Evolutionary conservation across 2,888 invertebrate genomes (phyloP).

Genomic region (Hemistola chrysoprasaria): DNA sequence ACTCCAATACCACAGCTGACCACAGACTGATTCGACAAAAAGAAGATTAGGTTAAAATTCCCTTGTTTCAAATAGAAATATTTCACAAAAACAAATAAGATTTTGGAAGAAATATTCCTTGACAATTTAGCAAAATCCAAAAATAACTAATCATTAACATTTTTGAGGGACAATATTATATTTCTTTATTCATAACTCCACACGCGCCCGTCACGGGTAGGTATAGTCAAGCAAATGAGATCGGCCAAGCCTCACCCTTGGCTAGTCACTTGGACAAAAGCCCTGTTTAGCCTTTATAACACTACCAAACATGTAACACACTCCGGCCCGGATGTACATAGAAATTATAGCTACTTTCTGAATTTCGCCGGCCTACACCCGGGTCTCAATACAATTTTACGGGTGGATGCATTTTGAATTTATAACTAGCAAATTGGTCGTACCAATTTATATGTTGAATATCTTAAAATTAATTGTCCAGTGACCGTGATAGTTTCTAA

Average conservation of each 20-base stretch:
- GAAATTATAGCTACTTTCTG: constrained; percentile 26
- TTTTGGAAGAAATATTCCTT: too few species aligned
- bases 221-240: constrained; percentile 43
- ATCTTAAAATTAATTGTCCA: constrained; percentile 74
- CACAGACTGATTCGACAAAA: too few species aligned
- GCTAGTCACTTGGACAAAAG: constrained; percentile 55
- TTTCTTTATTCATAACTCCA: too few species aligned
- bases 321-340: constrained; percentile 24
- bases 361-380: constrained; percentile 48
- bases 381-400: constrained; percentile 78
- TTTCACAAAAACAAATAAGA: too few species aligned
- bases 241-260: constrained; percentile 22
- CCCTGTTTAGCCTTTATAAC: constrained; percentile 53
- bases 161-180: too few species aligned
- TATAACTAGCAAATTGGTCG: constrained; percentile 79
- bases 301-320: constrained; percentile 49
- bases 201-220: constrained; percentile 30
- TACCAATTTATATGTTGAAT: constrained; percentile 75
- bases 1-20: too few species aligned
- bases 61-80: too few species aligned
- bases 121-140: too few species aligned
- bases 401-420: constrained; percentile 79
- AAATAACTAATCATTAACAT: too few species aligned
- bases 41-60: too few species aligned
- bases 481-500: constrained; percentile 49